Evolutionary conservation across 1,140 invertebrate species (phyloP).

Genomic region (Drosophila lacteicornis): DNA sequence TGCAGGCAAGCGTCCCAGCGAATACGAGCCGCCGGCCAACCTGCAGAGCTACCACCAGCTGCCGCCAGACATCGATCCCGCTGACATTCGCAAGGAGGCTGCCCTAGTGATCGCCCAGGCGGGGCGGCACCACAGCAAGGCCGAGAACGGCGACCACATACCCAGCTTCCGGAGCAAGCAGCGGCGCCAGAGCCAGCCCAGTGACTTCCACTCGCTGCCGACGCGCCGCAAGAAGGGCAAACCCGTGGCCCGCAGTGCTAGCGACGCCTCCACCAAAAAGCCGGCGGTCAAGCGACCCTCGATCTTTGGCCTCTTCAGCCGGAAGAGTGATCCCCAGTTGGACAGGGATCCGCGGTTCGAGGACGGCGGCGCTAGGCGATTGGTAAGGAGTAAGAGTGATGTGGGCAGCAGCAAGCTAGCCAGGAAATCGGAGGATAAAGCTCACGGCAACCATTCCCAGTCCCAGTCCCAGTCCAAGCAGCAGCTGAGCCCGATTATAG

Average conservation of each 20-base stretch:
- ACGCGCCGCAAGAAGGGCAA: slow-evolving; percentile 79
- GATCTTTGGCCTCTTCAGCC: slow-evolving; percentile 87
- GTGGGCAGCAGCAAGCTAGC: slow-evolving; percentile 85
- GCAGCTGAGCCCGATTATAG: slow-evolving; percentile 92
- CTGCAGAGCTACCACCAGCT: slow-evolving; percentile 76
- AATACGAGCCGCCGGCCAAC: slow-evolving; percentile 74
- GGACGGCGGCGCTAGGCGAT: slow-evolving; percentile 72
- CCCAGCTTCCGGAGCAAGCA: slow-evolving; percentile 67
- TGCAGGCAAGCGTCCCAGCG: slow-evolving; percentile 75
- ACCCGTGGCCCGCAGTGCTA: slow-evolving; percentile 84
- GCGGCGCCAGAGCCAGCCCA: slow-evolving; percentile 76
- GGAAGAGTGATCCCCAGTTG: slow-evolving; percentile 76
- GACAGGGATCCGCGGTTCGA: slow-evolving; percentile 75
- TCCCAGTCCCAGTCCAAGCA: slow-evolving; percentile 73
- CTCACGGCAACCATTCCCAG: slow-evolving; percentile 2
- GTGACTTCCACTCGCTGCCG: slow-evolving; percentile 78
- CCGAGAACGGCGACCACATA: slow-evolving; percentile 80
- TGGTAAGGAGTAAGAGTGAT: slow-evolving; percentile 89
- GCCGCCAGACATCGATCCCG: slow-evolving; percentile 78
- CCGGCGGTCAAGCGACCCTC: slow-evolving; percentile 84
- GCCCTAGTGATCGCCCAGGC: slow-evolving; percentile 81
- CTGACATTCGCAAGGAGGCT: slow-evolving; percentile 81
- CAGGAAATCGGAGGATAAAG: slow-evolving; percentile 30
- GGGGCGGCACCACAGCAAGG: slow-evolving; percentile 80
- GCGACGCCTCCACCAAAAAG: slow-evolving; percentile 86